A percentile compares a stretch with the other conserved stretches of the same genome.
phyloP scores from a whole-genome alignment of 2,888 invertebrate species.

The Dynastes grantii region DNA sequence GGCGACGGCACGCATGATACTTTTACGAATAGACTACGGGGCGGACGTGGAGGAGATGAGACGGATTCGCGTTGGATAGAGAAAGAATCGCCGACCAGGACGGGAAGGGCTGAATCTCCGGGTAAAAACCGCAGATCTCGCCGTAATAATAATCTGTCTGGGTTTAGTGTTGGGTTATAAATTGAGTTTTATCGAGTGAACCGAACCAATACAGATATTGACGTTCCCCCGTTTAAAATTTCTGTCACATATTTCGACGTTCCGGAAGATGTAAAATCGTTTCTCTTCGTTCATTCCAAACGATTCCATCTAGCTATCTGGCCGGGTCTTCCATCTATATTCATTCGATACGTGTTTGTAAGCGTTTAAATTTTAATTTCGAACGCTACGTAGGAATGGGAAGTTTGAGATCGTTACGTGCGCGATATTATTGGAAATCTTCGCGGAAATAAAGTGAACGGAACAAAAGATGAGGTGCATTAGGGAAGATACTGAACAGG shows the following conservation, averaged over 20 bases:
- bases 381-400: not conserved
- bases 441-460: not conserved
- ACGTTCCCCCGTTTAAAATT: constrained; percentile 32
- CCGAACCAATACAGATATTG: constrained; percentile 41
- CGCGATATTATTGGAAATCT: constrained; percentile 12
- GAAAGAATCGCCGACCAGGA: not conserved
- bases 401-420: constrained; percentile 12
- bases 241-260: constrained; percentile 36
- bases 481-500: too few relatives aligned
- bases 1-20: constrained; percentile 32
- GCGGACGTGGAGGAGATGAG: constrained; percentile 17
- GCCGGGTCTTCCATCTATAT: not conserved
- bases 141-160: constrained; percentile 37
- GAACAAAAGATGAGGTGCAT: too few relatives aligned
- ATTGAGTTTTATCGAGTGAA: constrained; percentile 42
- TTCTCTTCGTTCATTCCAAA: not conserved
- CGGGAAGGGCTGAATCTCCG: constrained; percentile 7
- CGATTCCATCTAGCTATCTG: not conserved
- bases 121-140: constrained; percentile 24
- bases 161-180: constrained; percentile 42
- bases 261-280: constrained; percentile 26
- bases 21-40: constrained; percentile 25
- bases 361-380: constrained; percentile 30
- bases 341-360: constrained; percentile 1
- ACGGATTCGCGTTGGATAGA: not conserved